Conservation (phyloP, 1,140 invertebrate genomes). For the Drosophila malerkotliana region DNA sequence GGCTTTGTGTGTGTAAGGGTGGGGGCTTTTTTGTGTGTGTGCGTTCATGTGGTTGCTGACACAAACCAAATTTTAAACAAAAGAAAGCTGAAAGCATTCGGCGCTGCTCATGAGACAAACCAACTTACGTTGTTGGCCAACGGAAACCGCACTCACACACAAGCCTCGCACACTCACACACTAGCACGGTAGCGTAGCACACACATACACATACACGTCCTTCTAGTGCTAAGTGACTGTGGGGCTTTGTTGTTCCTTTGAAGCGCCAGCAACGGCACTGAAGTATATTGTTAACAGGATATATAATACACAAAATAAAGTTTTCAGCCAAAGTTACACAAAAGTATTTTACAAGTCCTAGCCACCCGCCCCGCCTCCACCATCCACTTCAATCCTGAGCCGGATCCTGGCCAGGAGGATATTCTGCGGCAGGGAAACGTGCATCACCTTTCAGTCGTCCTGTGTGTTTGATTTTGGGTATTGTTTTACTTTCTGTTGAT, state of each 20-base stretch:
- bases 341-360: conserved; percentile 81
- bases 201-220: conserved; percentile 37
- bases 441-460: conserved; percentile 75
- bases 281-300: conserved; percentile 83
- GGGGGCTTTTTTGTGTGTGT: conserved; percentile 33
- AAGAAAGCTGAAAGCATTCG: conserved; percentile 69
- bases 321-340: conserved; percentile 82
- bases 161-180: conserved; percentile 22
- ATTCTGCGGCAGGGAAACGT: conserved; percentile 23
- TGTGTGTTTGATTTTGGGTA: conserved; percentile 81
- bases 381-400: conserved; percentile 1
- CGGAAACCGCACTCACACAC: conserved; percentile 78
- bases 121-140: conserved; percentile 77
- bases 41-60: conserved; percentile 78
- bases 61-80: conserved; percentile 83
- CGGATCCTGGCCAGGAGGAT: conserved; percentile 7
- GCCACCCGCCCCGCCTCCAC: conserved; percentile 11
- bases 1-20: conserved; percentile 56
- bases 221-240: conserved; percentile 75
- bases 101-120: conserved; percentile 72
- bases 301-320: conserved; percentile 83
- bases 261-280: conserved; percentile 64
- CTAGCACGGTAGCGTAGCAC: conserved; percentile 3
- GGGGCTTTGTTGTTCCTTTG: conserved; percentile 77
- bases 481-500: conserved; percentile 80